Percentiles rank a stretch among this genome's conserved stretches.
Evolutionary conservation across 2,113 vertebrate species (phyloP).

Genomic region (Micronycteris hirsuta): DNA sequence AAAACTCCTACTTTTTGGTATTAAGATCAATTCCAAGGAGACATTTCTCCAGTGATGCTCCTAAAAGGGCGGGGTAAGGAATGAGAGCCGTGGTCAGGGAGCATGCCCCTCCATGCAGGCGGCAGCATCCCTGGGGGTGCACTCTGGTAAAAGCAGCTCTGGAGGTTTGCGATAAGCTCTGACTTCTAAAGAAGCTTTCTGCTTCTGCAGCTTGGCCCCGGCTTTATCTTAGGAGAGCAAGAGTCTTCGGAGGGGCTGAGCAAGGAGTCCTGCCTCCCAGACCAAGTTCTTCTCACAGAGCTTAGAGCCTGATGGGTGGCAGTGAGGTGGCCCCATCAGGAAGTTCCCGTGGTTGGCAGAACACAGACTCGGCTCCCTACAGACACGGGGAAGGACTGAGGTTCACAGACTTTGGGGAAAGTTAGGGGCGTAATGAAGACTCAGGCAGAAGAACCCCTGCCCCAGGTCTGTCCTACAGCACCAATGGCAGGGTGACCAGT

Average conservation of each 20-base stretch:
- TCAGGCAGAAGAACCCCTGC: background rate
- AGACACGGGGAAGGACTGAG: background rate
- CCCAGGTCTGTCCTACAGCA: background rate
- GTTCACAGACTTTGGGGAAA: background rate
- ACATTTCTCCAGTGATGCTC: background rate
- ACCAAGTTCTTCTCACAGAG: background rate
- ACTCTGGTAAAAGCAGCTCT: background rate
- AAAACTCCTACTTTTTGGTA: background rate
- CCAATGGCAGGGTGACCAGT: fast-evolving
- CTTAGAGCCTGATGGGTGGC: background rate
- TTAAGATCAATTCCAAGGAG: background rate
- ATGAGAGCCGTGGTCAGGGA: background rate
- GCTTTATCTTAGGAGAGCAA: background rate
- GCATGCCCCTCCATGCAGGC: background rate
- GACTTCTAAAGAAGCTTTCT: background rate
- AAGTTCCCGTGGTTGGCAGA: background rate
- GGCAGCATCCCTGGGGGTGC: background rate
- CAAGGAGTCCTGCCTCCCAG: background rate
- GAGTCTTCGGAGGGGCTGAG: background rate
- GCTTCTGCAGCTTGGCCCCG: background rate
- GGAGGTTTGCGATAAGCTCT: background rate
- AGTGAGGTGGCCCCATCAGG: background rate
- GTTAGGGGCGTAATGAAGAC: background rate
- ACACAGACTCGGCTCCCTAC: background rate
- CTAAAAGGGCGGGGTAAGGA: background rate